Evolutionary conservation across 2,797 vertebrate genomes (phyloP).

Genomic region (Avahi laniger): DNA sequence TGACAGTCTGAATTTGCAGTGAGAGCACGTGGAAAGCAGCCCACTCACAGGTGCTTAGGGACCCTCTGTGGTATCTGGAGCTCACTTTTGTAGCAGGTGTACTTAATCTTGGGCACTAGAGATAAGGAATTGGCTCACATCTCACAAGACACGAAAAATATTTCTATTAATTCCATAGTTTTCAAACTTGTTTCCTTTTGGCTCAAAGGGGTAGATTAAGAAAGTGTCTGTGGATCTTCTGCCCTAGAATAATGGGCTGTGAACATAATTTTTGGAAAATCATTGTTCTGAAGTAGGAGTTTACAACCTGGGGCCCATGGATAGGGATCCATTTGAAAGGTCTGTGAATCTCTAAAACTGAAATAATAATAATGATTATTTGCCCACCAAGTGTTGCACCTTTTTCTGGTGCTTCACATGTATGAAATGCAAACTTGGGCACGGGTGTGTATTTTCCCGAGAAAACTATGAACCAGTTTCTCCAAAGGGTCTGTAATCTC

Average conservation of each 20-base stretch:
- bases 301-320: background rate
- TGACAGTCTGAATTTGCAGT: background rate
- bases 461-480: background rate
- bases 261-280: background rate
- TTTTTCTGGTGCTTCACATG: background rate
- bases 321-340: background rate
- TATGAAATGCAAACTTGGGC: background rate
- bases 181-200: constrained; percentile 40
- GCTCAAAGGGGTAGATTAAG: background rate
- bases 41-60: background rate
- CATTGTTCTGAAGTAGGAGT: background rate
- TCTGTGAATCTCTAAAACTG: background rate
- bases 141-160: background rate
- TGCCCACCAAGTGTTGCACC: background rate
- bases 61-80: background rate
- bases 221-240: background rate
- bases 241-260: background rate
- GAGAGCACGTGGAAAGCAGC: background rate
- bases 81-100: background rate
- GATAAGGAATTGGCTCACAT: background rate
- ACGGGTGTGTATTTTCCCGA: background rate
- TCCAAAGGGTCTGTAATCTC: background rate
- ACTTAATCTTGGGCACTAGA: background rate
- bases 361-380: background rate
- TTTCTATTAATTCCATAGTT: background rate